Base-by-base conservation (phyloP, 2,888 invertebrate genomes). In the Sericinus montela region DNA sequence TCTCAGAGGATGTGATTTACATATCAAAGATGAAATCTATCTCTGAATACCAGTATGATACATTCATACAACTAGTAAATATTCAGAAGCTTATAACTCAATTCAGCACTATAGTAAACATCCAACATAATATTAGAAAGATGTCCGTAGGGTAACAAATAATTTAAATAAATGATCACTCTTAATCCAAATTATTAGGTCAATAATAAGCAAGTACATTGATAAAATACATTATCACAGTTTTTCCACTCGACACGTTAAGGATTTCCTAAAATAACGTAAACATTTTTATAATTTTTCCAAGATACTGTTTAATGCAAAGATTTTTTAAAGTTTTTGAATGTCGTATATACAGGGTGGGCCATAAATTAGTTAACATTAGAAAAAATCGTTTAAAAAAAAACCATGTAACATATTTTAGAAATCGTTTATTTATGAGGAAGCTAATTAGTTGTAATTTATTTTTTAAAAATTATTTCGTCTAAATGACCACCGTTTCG, bases 1-100 rank as follows among this genome's bases (percentile, higher is more conserved):
- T 65, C 69, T 61, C 65, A 41, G 63, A 68, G 63, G 66, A 63
- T 51, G 48, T 56, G 61, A 80, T 80, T 80, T 80, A 63, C 78
- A 80, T 78, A 53, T 75, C 79, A 80, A 79, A 80, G 74, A 65
- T 63, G 53, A 66, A 72, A 73, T 73, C 67, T 72, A 73, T 70
- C 62, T 56, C 52, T 58, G 57, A 19, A 60, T 62, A 61, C 55
- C 55, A 46, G 49, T 49, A 36, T 53, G 43, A 52, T 51, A 43
- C 55, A 60, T 57, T 53, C 51, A 19, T 19, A 19, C 19, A 19
- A 19, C 19, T 19, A 19, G 19, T 19, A 19, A 19, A 19, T 19
- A 19, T 19, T 19, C 19, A 19, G 19, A 19, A 52, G 53, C 48
- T 48, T 11, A 32, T 10, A 11, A 34, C 13, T 13, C 34, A 7